Base-by-base conservation (phyloP, 1,140 invertebrate species). In the Paramacrobiotus metropolitanus region DNA sequence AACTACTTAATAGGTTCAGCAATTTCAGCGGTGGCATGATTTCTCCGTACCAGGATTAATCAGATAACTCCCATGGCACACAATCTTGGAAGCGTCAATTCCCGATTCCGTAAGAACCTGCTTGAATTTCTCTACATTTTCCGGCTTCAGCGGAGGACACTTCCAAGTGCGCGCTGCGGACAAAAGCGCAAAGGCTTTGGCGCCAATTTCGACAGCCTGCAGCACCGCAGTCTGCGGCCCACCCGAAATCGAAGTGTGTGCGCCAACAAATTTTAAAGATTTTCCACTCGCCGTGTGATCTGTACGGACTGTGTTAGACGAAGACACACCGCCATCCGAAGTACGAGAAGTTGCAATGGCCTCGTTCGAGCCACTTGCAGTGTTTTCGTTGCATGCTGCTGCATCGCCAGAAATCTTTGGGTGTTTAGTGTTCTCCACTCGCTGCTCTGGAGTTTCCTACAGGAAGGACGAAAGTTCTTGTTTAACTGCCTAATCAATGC, bases 51-150 rank as follows among this genome's bases (percentile, higher is more conserved):
- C 77, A 61, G 74, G 70, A 66, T 79, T 79, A 64, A 78, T 66
- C 30, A 79, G 66, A 65, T 78, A 78, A 0, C 75, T 77, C 1
- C 76, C 77, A 70, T 79, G 77, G 9, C 15, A 15, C 24, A 55
- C 48, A 55, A 55, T 55, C 48, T 55, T 55, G 0, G 48, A 55
- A 4, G 15, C 4, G 15, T 15, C 4, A 4, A 55, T 15, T 55
- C 48, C 48, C 48, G 48, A 55, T 55, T 55, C 48, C 0, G 15
- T 55, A 4, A 55, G 15, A 4, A 9, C 24, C 24, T 55, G 4
- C 24, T 55, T 55, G 28, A 55, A 55, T 20, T 55, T 24, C 15
- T 9, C 15, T 4, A 55, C 48, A 9, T 15, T 24, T 0, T 15
- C 24, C 4, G 15, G 15, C 48, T 15, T 20, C 15, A 55, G 15